These are phyloP conservation scores for Atrichornis clamosus DNA, from an alignment of 2,113 vertebrate genomes.

Conservation along the genomic window DNA sequence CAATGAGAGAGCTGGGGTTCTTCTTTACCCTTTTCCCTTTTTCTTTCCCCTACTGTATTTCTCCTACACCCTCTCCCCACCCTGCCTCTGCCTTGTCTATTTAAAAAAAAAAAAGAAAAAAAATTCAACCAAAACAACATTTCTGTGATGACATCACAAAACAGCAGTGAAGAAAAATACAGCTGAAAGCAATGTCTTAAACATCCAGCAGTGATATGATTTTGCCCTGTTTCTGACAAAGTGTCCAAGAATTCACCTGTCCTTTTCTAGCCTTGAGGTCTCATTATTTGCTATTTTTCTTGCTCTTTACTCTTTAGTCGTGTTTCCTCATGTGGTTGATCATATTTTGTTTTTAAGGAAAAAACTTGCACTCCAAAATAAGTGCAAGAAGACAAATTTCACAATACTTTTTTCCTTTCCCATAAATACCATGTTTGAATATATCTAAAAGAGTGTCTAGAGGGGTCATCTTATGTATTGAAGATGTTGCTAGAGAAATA, in stretches of 20 bases:
- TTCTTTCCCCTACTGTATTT: not conserved
- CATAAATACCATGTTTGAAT: not conserved
- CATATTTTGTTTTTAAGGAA: not conserved
- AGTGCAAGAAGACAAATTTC: not conserved
- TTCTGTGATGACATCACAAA: not conserved
- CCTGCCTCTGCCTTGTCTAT: not conserved
- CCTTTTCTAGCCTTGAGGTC: not conserved
- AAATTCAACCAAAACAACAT: fast-evolving
- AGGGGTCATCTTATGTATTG: not conserved
- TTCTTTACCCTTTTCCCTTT: not conserved
- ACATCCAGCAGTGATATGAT: not conserved
- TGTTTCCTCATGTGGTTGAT: not conserved
- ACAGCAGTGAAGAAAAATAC: not conserved
- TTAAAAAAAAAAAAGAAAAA: not conserved
- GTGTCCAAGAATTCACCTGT: not conserved
- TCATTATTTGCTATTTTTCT: not conserved
- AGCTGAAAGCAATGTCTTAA: not conserved
- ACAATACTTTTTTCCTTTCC: not conserved
- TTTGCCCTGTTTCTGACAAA: not conserved
- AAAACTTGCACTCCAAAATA: not conserved
- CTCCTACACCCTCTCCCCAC: not conserved
- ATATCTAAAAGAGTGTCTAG: not conserved
- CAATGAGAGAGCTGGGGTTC: not conserved
- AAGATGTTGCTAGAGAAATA: not conserved
- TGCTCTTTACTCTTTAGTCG: not conserved